Percentiles rank a stretch among this genome's conserved stretches.
Conservation (phyloP, 2,797 vertebrate genomes). For the Dendrocincla tyrannina region DNA sequence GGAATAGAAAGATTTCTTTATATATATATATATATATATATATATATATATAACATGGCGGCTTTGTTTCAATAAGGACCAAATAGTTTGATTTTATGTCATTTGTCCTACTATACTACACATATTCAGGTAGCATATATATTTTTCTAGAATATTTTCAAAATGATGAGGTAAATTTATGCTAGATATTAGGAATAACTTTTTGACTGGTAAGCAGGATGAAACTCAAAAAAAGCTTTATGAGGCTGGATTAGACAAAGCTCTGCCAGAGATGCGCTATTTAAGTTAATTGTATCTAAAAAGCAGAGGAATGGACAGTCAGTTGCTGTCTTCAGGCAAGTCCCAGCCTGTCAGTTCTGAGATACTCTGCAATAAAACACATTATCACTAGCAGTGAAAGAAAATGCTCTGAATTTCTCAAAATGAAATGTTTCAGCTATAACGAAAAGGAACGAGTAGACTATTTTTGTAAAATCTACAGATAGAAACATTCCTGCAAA, state of each 20-base stretch:
- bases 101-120: background rate
- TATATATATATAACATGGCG: background rate
- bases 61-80: background rate
- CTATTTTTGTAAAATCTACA: constrained; percentile 54
- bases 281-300: background rate
- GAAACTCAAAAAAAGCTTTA: background rate
- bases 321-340: constrained; percentile 23
- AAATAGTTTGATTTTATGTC: background rate
- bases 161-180: background rate
- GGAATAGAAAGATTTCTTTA: background rate
- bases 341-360: constrained; percentile 16
- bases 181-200: background rate
- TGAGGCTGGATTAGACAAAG: background rate
- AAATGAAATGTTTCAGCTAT: constrained; percentile 26
- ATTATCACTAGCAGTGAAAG: background rate
- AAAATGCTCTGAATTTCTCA: constrained; percentile 20
- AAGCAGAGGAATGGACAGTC: background rate
- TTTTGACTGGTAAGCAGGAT: background rate
- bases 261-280: background rate
- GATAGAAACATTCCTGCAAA: constrained; percentile 22
- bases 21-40: too few species aligned
- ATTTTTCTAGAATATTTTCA: background rate
- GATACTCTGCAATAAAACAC: constrained; percentile 14
- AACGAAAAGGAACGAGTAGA: background rate
- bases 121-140: background rate